phyloP scores from a whole-genome alignment of 2,888 invertebrate species.

The Odontocerum albicorne region DNA sequence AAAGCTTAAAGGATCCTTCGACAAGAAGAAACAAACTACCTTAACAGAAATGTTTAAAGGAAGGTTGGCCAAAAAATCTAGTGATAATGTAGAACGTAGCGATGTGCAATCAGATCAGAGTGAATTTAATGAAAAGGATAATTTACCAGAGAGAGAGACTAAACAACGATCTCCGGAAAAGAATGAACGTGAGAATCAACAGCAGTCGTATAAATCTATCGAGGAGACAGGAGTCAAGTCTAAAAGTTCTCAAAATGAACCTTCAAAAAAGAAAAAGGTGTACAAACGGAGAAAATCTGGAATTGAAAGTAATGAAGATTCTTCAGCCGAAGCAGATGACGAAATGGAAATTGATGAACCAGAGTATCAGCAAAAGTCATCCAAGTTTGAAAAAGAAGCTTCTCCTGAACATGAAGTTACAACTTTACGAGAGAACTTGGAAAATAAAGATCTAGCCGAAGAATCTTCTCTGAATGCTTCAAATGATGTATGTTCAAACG shows the following conservation, averaged over 20 bases:
- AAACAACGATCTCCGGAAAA: slow-evolving; percentile 41
- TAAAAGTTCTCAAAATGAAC: slow-evolving; percentile 28
- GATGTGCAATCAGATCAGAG: slow-evolving; percentile 21
- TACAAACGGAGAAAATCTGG: slow-evolving; percentile 45
- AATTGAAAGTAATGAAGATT: slow-evolving; percentile 60
- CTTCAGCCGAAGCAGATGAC: slow-evolving; percentile 67
- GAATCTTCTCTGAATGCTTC: background rate
- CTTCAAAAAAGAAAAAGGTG: slow-evolving; percentile 41
- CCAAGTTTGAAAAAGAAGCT: slow-evolving; percentile 30
- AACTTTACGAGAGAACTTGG: no score
- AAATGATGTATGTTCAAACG: no score
- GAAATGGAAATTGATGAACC: slow-evolving; percentile 68
- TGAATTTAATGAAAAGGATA: slow-evolving; percentile 20
- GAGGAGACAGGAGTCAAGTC: slow-evolving; percentile 39
- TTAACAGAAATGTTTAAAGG: slow-evolving; percentile 47
- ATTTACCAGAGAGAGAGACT: slow-evolving; percentile 4
- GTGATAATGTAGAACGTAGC: slow-evolving; percentile 8
- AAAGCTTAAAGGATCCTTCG: slow-evolving; percentile 42
- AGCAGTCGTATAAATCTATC: slow-evolving; percentile 36
- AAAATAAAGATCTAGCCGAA: no score
- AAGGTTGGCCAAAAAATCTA: slow-evolving; percentile 38
- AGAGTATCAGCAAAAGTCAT: slow-evolving; percentile 44
- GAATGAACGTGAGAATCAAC: slow-evolving; percentile 30
- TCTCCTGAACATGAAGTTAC: slow-evolving; percentile 1
- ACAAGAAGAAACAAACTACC: slow-evolving; percentile 43